Evolutionary conservation across 2,888 invertebrate species (phyloP).

Genomic region (Drosophila anceps): DNA sequence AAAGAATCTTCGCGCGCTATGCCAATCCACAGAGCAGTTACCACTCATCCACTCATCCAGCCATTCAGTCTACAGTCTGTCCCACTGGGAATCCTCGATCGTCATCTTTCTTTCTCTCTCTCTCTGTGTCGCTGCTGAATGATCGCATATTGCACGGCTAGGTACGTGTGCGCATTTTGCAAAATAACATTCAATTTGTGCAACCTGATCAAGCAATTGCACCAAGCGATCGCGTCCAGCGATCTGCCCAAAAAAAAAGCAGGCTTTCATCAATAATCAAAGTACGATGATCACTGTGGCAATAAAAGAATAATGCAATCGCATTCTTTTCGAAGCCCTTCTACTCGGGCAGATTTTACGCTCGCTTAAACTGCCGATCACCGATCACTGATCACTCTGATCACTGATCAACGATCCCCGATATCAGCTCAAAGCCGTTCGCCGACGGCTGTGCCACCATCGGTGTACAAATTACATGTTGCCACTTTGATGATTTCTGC

Average conservation of each 20-base stretch:
- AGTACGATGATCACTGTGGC: conserved; percentile 39
- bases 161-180: conserved; percentile 81
- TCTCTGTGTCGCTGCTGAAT: conserved; percentile 8
- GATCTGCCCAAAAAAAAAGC: conserved; percentile 27
- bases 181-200: conserved; percentile 85
- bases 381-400: conserved; percentile 18
- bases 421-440: conserved; percentile 62
- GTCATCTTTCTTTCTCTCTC: neutral
- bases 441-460: conserved; percentile 69
- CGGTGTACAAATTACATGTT: conserved; percentile 72
- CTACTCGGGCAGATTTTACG: conserved; percentile 67
- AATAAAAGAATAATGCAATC: conserved; percentile 64
- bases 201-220: conserved; percentile 84
- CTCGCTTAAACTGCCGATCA: conserved; percentile 69
- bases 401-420: conserved; percentile 16
- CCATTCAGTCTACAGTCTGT: conserved; percentile 25
- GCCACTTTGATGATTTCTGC: conserved; percentile 77
- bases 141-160: conserved; percentile 66
- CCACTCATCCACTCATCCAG: conserved; percentile 13
- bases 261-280: conserved; percentile 67
- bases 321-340: conserved; percentile 39
- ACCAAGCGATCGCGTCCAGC: conserved; percentile 63
- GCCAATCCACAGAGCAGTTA: conserved; percentile 62
- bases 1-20: conserved; percentile 85
- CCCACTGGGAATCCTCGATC: conserved; percentile 13